Evolutionary conservation across 2,113 vertebrate genomes (phyloP).

Genomic region (Cinclus mexicanus): DNA sequence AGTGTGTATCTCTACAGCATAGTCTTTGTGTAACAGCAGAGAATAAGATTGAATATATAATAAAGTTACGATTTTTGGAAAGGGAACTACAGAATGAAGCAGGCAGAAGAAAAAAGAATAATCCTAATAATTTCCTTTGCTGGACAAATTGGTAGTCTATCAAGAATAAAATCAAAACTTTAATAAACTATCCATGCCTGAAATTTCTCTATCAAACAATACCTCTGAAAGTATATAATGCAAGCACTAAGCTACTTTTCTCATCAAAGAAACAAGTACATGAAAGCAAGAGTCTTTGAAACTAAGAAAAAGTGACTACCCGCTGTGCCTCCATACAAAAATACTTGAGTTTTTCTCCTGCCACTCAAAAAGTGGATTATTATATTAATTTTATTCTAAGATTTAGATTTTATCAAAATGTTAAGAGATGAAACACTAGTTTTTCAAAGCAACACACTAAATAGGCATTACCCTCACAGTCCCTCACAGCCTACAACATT

Average conservation of each 20-base stretch:
- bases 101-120: neutral
- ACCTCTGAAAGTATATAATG: neutral
- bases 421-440: neutral
- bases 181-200: slow-evolving; percentile 11
- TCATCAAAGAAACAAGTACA: slow-evolving; percentile 18
- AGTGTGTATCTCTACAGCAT: neutral
- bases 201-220: slow-evolving; percentile 10
- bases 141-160: neutral
- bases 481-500: neutral
- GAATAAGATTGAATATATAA: neutral
- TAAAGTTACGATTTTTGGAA: neutral
- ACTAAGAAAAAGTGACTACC: neutral
- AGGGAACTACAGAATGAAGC: neutral
- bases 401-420: neutral
- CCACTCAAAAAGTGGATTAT: neutral
- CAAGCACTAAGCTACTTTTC: neutral
- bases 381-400: neutral
- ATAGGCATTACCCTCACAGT: neutral
- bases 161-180: slow-evolving; percentile 52
- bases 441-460: slow-evolving; percentile 44
- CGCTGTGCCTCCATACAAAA: neutral
- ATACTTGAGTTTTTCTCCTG: neutral
- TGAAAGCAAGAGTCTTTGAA: neutral
- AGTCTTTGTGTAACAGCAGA: neutral
- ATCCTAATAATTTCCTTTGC: neutral